Evolutionary conservation across 2,888 invertebrate species (phyloP), one percentile per base, ranked within the genome.

Genomic region (Dicycla oo): DNA sequence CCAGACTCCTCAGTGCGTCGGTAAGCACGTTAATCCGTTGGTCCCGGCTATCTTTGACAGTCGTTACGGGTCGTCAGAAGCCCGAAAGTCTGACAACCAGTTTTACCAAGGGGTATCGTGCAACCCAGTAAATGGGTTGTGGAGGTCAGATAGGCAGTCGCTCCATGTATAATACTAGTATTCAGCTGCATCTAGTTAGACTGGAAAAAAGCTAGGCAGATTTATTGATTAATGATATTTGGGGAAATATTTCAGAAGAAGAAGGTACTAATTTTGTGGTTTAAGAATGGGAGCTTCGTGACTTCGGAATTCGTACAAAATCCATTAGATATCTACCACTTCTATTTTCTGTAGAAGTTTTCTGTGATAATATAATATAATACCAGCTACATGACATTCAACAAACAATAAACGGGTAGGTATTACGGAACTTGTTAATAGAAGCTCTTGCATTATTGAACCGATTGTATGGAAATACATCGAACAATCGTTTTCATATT

Each of bases 401-500:
- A 75, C 74, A 75, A 68, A 75, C 69, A 84, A 85, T 78, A 86
- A 78, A 78, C 73, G 78, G 65, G 75, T 86, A 86, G 65, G 75
- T 86, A 86, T 80, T 80, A 77, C 78, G 72, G 72, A 71, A 76
- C 83, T 86, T 80, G 80, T 77, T 87, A 87, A 80, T 86, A 78
- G 82, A 82, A 86, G 63, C 82, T 77, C 67, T 82, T 86, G 86
- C 82, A 86, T 86, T 87, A 87, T 86, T 87, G 87, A 83, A 82
- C 67, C 84, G 76, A 86, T 86, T 86, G 86, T 86, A 87, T 86
- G 87, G 87, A 84, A 86, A 86, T 86, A 58, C 53, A 11, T 43
- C 53, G 81, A 78, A 78, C 80, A 78, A 82, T 76, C 68, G 86
- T 87, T 86, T 80, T 86, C 75, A 85, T 86, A 82, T 85, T 82